phyloP scores from a whole-genome alignment of 2,888 invertebrate species.

The Trissoscelio sp. region DNA sequence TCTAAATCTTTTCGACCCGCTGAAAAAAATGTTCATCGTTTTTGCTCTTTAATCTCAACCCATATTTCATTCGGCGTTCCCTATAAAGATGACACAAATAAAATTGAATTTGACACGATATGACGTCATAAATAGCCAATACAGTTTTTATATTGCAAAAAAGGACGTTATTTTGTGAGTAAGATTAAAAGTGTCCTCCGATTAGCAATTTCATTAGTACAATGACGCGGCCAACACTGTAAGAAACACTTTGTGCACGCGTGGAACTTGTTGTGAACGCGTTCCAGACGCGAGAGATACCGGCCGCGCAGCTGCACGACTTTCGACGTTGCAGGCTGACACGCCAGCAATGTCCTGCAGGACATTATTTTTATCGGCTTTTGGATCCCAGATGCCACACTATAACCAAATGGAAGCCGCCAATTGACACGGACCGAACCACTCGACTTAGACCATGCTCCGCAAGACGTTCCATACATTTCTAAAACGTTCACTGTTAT shows the following conservation, averaged over 20 bases:
- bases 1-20: conserved; percentile 51
- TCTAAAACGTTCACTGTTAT: conserved; percentile 23
- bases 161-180: neutral
- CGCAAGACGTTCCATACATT: conserved; percentile 31
- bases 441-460: conserved; percentile 51
- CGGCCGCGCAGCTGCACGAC: conserved; percentile 68
- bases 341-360: conserved; percentile 65
- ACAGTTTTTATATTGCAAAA: conserved; percentile 23
- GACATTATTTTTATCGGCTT: conserved; percentile 79
- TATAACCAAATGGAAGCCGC: conserved; percentile 78
- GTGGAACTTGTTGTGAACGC: conserved; percentile 56
- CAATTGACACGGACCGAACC: conserved; percentile 78
- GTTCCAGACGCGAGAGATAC: conserved; percentile 66
- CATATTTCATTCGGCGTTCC: conserved; percentile 41
- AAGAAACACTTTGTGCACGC: conserved; percentile 46
- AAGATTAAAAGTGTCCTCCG: neutral
- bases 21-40: conserved; percentile 20
- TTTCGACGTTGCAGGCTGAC: conserved; percentile 58
- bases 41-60: conserved; percentile 41
- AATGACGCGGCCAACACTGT: too few species aligned
- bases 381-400: conserved; percentile 78
- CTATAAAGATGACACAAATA: conserved; percentile 43
- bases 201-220: conserved; percentile 13
- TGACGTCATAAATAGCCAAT: conserved; percentile 28
- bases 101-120: conserved; percentile 48